Conservation (phyloP, 2,888 invertebrate genomes). For the Heliconius ismenius region DNA sequence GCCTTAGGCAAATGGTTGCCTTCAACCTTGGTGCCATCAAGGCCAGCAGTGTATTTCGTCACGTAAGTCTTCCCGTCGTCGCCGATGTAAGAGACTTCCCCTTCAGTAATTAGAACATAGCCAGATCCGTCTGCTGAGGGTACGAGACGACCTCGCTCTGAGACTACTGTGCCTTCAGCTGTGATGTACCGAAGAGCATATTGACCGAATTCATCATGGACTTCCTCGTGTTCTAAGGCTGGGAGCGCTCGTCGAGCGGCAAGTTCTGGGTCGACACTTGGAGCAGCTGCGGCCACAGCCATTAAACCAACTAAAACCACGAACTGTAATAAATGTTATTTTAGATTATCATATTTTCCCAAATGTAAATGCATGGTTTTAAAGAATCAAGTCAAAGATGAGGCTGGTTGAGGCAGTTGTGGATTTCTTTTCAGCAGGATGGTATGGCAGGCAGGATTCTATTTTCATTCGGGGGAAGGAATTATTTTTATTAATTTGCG, state of each 20-base stretch:
- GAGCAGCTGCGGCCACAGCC: conserved; percentile 50
- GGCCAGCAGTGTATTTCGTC: conserved; percentile 60
- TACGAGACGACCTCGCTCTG: conserved; percentile 55
- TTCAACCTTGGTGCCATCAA: conserved; percentile 57
- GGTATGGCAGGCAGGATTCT: no score
- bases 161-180: conserved; percentile 59
- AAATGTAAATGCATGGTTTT: neutral
- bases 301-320: conserved; percentile 50
- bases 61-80: conserved; percentile 62
- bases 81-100: conserved; percentile 59
- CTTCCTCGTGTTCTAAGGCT: conserved; percentile 57
- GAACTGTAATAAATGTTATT: conserved; percentile 48
- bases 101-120: conserved; percentile 58
- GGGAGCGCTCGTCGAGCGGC: conserved; percentile 34
- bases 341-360: neutral
- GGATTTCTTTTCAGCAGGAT: no score
- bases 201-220: conserved; percentile 58
- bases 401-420: neutral
- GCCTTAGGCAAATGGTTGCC: conserved; percentile 55
- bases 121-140: conserved; percentile 51
- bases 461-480: neutral
- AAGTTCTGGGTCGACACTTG: conserved; percentile 40
- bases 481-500: neutral
- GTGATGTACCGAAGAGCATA: conserved; percentile 59
- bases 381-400: neutral